These are phyloP conservation scores for Neopipo cinnamomea DNA, from an alignment of 2,113 vertebrate genomes.

Conservation along the genomic window DNA sequence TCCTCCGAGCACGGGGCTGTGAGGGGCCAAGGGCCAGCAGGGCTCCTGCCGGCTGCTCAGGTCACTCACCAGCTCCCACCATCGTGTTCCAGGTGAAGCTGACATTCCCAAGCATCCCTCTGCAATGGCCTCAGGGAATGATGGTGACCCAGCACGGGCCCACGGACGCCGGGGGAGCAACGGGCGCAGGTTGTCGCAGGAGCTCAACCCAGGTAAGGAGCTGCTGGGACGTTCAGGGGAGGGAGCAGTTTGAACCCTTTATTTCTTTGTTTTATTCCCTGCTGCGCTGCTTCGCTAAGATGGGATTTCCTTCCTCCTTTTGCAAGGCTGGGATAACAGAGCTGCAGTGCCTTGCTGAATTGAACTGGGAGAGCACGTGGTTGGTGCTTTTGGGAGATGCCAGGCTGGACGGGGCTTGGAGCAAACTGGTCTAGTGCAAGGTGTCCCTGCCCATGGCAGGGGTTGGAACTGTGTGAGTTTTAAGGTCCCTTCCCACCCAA, in stretches of 20 bases:
- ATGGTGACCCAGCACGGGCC: neutral
- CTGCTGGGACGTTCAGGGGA: neutral
- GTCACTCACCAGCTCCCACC: neutral
- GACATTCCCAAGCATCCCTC: neutral
- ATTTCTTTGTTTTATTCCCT: neutral
- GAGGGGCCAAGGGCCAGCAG: rapidly evolving
- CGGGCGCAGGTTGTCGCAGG: neutral
- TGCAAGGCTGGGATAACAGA: neutral
- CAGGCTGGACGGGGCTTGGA: neutral
- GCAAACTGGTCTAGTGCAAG: neutral
- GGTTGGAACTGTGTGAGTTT: rapidly evolving
- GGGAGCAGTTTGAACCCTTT: neutral
- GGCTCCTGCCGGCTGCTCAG: neutral
- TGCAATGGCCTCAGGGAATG: constrained; percentile 47
- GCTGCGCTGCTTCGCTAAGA: neutral
- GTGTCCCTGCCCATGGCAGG: neutral
- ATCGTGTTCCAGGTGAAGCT: neutral
- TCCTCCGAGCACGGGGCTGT: rapidly evolving
- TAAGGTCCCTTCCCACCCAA: neutral
- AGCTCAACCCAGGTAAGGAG: constrained; percentile 35
- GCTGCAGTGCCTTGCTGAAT: rapidly evolving
- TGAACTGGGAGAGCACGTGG: neutral
- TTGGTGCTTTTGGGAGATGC: neutral
- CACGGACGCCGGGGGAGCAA: neutral
- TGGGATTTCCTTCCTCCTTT: neutral